Evolutionary conservation across 2,113 vertebrate genomes (phyloP), one percentile per base, ranked within the genome.

Genomic region (Carassius carassius): DNA sequence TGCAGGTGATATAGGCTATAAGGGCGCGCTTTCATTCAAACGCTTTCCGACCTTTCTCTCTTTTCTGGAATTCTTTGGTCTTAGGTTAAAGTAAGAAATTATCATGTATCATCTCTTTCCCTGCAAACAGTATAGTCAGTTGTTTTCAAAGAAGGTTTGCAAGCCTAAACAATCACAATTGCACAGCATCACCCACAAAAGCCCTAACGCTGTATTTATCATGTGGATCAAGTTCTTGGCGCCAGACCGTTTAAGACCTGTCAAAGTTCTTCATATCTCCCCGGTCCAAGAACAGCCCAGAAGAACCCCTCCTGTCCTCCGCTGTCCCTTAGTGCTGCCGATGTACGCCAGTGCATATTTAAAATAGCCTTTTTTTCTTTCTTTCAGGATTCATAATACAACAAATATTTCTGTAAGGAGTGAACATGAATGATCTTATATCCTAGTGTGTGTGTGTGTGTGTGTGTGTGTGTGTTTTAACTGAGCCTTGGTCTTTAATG

Each of bases 221-320:
- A 91, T 75, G 92, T 93, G 96, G 96, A 95, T 96, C 94, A 92
- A 93, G 94, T 94, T 95, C 94, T 94, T 96, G 97, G 97, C 96
- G 97, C 96, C 96, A 98, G 96, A 96, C 95, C 95, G 95, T 96
- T 97, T 97, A 97, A 96, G 96, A 97, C 95, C 96, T 97, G 97
- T 97, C 97, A 97, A 95, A 97, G 95, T 96, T 95, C 95, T 94
- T 97, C 96, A 97, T 97, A 96, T 96, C 96, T 95, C 95, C 96
- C 94, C 94, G 69, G 77, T 44, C 6, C 77, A 78, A 60, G 29
- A 78, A 2, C 51, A 58, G 25, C 75, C 51, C 77, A 63, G 76
- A 23, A 25, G 72, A 41, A 77, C 49, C 75, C 75, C 51, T 56
- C 29, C 49, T 58, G 3, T 78, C 19, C 32, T 78, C 54, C 21